phyloP scores from a whole-genome alignment of 2,113 vertebrate genomes.

The Xyrauchen texanus region DNA sequence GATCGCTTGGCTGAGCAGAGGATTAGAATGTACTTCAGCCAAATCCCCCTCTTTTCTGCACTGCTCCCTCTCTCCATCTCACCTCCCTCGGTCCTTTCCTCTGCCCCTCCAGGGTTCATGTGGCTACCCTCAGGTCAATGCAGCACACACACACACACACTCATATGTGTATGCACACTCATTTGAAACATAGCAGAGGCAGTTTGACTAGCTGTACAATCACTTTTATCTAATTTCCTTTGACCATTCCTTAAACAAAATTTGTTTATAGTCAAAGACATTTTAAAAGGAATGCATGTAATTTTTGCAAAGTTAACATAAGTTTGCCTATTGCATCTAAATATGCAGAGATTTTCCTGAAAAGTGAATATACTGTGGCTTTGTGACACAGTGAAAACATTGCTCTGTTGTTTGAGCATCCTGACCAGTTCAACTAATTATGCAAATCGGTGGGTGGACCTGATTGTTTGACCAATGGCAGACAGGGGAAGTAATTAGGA shows the following conservation, averaged over 20 bases:
- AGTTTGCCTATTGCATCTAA: too few relatives aligned
- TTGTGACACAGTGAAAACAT: too few relatives aligned
- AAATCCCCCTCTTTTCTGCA: slow-evolving; percentile 67
- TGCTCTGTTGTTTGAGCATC: too few relatives aligned
- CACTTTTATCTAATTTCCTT: slow-evolving; percentile 81
- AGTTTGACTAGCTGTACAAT: slow-evolving; percentile 69
- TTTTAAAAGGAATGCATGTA: too few relatives aligned
- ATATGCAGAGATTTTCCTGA: too few relatives aligned
- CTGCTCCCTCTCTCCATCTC: slow-evolving; percentile 53
- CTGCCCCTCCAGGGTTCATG: slow-evolving; percentile 59
- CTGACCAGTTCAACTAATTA: too few relatives aligned
- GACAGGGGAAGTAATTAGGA: too few relatives aligned
- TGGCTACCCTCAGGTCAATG: slow-evolving; percentile 72
- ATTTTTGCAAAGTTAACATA: too few relatives aligned
- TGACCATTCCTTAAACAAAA: slow-evolving; percentile 74
- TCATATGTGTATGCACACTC: slow-evolving; percentile 31
- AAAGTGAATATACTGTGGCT: too few relatives aligned
- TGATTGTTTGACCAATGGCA: too few relatives aligned
- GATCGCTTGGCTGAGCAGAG: slow-evolving; percentile 77
- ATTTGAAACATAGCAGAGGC: slow-evolving; percentile 29
- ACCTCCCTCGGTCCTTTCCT: slow-evolving; percentile 25
- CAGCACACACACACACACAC: slow-evolving; percentile 26
- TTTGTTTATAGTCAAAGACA: slow-evolving; percentile 25
- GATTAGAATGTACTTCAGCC: slow-evolving; percentile 78
- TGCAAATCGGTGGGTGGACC: too few relatives aligned